Evolutionary conservation across 2,797 vertebrate genomes (phyloP).

Genomic region (Etheostoma perlongum): DNA sequence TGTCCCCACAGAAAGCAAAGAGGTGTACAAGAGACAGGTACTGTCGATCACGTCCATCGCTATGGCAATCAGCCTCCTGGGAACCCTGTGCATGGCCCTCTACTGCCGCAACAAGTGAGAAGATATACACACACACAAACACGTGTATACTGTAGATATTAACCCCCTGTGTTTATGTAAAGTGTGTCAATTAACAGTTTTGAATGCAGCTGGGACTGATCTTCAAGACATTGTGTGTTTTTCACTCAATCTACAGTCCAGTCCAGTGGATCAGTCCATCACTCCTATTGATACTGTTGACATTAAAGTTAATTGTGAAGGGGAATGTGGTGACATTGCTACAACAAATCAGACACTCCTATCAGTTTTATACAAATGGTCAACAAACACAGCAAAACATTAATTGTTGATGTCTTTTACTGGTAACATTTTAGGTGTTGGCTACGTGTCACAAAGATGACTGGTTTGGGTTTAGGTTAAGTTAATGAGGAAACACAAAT

Average conservation of each 20-base stretch:
- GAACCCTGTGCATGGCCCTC: constrained; percentile 93
- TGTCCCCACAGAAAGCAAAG: constrained; percentile 84
- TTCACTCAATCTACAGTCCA: neutral
- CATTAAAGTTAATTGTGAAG: neutral
- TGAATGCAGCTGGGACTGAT: no score
- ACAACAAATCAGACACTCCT: neutral
- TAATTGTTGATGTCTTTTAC: no score
- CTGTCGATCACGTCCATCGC: constrained; percentile 95
- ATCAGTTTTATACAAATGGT: neutral
- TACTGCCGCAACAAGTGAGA: constrained; percentile 97
- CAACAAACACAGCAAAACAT: neutral
- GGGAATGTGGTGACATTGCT: neutral
- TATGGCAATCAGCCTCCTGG: constrained; percentile 95
- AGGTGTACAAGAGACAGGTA: constrained; percentile 87
- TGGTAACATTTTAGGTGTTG: neutral
- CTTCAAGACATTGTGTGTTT: no score
- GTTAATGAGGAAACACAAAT: neutral
- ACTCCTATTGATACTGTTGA: no score
- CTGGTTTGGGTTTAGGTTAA: neutral
- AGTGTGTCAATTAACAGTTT: no score
- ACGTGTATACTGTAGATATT: neutral
- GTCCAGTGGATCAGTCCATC: neutral
- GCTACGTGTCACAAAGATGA: neutral
- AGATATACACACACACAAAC: constrained; percentile 1
- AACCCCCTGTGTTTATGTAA: no score